A percentile compares a stretch with the other conserved stretches of the same genome.
Conservation (phyloP, 2,888 invertebrate species). For the Lasioglossum malachurum region DNA sequence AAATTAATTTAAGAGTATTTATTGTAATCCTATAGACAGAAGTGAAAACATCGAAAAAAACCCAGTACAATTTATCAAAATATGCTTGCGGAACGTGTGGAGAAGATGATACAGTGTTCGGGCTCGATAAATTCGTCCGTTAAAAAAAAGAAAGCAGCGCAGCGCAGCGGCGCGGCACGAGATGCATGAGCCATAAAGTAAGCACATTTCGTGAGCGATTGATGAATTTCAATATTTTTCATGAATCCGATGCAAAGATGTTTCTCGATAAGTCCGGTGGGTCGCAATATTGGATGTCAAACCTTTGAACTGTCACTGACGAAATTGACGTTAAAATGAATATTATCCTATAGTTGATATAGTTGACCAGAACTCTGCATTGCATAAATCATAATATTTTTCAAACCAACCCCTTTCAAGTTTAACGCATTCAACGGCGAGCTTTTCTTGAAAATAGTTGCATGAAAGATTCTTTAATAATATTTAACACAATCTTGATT, state of each 20-base stretch:
- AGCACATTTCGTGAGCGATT: conserved; percentile 51
- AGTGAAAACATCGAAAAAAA: neutral
- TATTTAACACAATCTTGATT: neutral
- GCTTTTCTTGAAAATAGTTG: neutral
- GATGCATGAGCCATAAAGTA: conserved; percentile 49
- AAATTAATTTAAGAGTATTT: too few relatives aligned
- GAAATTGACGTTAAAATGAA: conserved; percentile 15
- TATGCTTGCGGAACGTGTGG: neutral
- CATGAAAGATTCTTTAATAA: neutral
- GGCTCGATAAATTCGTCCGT: conserved; percentile 67
- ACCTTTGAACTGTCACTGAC: conserved; percentile 28
- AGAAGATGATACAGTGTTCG: conserved; percentile 22
- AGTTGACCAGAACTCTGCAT: neutral
- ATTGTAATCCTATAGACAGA: too few relatives aligned
- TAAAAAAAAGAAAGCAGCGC: conserved; percentile 37
- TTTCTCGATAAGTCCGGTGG: conserved; percentile 45
- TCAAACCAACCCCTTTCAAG: neutral
- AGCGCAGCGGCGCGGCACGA: conserved; percentile 23
- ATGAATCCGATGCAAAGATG: conserved; percentile 51
- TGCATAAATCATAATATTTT: neutral
- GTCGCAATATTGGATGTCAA: conserved; percentile 47
- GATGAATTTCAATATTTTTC: conserved; percentile 73
- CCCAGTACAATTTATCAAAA: neutral
- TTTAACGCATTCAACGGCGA: neutral
- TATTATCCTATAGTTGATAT: neutral